Evolutionary conservation across 2,797 vertebrate species (phyloP).

Genomic region (Cossypha niveicapilla): DNA sequence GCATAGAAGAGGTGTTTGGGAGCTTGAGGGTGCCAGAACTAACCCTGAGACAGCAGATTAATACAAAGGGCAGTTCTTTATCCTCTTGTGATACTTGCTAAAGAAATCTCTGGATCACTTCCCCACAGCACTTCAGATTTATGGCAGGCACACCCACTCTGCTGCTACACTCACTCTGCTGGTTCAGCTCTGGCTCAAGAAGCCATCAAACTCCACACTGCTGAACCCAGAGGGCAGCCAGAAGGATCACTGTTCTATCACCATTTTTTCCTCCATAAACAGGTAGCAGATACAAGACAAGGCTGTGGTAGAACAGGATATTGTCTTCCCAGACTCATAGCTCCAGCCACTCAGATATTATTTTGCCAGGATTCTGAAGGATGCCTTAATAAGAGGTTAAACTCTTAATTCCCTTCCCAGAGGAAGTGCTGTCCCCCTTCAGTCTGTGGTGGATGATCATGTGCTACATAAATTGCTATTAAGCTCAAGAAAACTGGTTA

Average conservation of each 20-base stretch:
- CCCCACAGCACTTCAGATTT: background rate
- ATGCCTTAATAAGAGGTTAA: background rate
- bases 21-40: background rate
- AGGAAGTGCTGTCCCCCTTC: background rate
- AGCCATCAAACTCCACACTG: background rate
- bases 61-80: background rate
- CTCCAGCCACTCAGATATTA: background rate
- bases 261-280: background rate
- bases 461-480: background rate
- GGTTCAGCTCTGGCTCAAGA: background rate
- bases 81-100: background rate
- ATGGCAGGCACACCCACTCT: background rate
- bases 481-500: background rate
- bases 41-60: background rate
- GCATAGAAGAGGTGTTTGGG: background rate
- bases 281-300: background rate
- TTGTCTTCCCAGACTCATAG: background rate
- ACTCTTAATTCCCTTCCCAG: background rate
- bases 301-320: background rate
- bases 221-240: background rate
- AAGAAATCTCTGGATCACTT: background rate
- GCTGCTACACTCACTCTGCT: background rate
- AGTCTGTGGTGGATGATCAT: fast-evolving
- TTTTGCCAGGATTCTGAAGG: background rate
- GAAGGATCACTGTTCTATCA: background rate